These are phyloP conservation scores for Sinocyclocheilus grahami DNA, from an alignment of 2,113 vertebrate genomes.

Conservation along the genomic window DNA sequence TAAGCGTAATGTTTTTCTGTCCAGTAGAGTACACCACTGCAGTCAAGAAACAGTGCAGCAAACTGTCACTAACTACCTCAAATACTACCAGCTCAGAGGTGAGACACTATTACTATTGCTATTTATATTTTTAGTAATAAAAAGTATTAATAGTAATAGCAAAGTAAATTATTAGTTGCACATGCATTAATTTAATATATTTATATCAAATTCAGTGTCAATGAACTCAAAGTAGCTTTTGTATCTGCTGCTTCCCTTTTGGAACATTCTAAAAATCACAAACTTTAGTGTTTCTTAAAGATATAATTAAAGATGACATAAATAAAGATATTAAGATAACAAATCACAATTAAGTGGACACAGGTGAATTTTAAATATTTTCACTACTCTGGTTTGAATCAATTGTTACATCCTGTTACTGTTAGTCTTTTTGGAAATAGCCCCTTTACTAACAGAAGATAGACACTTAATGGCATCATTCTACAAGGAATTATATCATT, in stretches of 20 bases:
- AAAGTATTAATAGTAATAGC: too few species aligned
- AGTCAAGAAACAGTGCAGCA: conserved; percentile 83
- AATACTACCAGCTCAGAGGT: conserved; percentile 92
- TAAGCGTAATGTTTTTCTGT: conserved; percentile 83
- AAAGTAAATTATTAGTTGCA: too few species aligned
- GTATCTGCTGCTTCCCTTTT: not conserved
- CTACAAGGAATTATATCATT: not conserved
- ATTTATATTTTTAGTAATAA: not conserved
- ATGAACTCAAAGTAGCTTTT: not conserved
- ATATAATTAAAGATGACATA: too few species aligned
- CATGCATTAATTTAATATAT: not conserved
- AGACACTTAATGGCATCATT: not conserved
- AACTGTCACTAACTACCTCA: conserved; percentile 83
- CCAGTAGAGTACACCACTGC: conserved; percentile 87
- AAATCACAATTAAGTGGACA: not conserved
- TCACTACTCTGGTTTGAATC: not conserved
- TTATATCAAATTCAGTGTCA: not conserved
- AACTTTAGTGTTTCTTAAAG: too few species aligned
- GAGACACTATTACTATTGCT: conserved; percentile 57
- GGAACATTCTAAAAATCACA: not conserved
- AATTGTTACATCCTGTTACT: not conserved
- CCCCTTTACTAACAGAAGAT: not conserved
- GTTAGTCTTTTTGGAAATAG: too few species aligned
- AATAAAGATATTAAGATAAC: too few species aligned
- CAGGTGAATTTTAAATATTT: not conserved